Conservation (phyloP, 2,113 vertebrate genomes). For the Conger conger region DNA sequence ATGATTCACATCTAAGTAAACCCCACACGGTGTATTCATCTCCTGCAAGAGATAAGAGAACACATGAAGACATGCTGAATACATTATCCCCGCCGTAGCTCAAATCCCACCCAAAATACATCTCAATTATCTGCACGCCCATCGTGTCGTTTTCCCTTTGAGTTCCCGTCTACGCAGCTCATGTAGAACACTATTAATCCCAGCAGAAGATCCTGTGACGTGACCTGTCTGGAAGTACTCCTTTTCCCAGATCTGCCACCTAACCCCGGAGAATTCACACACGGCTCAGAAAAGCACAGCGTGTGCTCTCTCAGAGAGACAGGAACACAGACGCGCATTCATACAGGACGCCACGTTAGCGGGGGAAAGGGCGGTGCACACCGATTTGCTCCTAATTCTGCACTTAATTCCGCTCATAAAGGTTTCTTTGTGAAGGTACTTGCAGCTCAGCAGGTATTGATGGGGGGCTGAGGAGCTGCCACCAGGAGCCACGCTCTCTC, state of each 20-base stretch:
- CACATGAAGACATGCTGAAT: neutral
- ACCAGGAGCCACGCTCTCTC: no score
- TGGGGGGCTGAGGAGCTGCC: no score
- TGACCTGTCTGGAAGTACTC: neutral
- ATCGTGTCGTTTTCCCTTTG: neutral
- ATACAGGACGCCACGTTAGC: no score
- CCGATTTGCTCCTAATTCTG: no score
- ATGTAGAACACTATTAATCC: neutral
- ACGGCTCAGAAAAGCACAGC: neutral
- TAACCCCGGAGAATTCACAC: neutral
- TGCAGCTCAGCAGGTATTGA: no score
- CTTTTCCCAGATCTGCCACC: neutral
- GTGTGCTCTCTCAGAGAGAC: neutral
- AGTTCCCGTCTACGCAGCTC: neutral
- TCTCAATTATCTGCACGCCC: neutral
- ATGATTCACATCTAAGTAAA: neutral
- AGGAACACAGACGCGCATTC: neutral
- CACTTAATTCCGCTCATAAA: no score
- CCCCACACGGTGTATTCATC: neutral
- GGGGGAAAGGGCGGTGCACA: no score
- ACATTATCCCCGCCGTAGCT: no score
- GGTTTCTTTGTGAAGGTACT: no score
- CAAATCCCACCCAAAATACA: neutral
- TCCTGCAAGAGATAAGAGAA: neutral
- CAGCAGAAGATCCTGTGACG: neutral